Evolutionary conservation across 2,113 vertebrate species (phyloP), one percentile per base, ranked within the genome.

Genomic region (Anoplopoma fimbria): DNA sequence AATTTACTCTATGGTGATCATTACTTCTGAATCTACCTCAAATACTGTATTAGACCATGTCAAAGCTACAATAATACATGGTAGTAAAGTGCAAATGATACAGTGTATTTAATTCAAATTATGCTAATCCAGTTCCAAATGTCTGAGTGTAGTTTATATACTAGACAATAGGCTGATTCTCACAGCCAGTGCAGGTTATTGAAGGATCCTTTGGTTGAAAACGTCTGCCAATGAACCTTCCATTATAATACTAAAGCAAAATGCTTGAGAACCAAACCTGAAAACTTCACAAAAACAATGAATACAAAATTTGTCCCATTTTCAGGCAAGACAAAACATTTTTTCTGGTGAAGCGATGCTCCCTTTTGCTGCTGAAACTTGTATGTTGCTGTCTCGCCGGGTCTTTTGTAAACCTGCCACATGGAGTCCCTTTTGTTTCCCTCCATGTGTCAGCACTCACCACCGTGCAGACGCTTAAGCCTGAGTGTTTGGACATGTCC

Each of bases 401-500:
- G 45, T 10, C 53, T 63, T 57, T 73, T 78, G 77, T 68, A 29
- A 53, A 55, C 58, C 13, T 45, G 36, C 29, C 64, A 47, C 15
- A 72, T 42, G 33, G 17, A 71, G 33, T 27, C 49, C n/a, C 31
- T 76, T 55, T 42, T 47, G 67, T 81, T 80, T 64, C 58, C 51
- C 19, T 64, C 17, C 14, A 21, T 57, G 27, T 79, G 77, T 51
- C 69, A 27, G 49, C 34, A 21, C 40, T 68, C 23, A 45, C 33
- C 45, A 7, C 45, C 5, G 38, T 45, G 51, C 33, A 19, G 34
- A 40, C 4, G 4, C 38, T 69, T 14, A 76, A 23, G 3, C n/a
- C 23, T 4, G 73, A 79, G 58, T 81, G 81, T 84, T 65, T 77
- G 57, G 61, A 75, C 84, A 67, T 33, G 64, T 60, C 74, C 60